Percentiles rank a stretch among this genome's conserved stretches.
These are phyloP conservation scores for Pollenia labialis DNA, from an alignment of 2,888 invertebrate species.

Conservation along the genomic window DNA sequence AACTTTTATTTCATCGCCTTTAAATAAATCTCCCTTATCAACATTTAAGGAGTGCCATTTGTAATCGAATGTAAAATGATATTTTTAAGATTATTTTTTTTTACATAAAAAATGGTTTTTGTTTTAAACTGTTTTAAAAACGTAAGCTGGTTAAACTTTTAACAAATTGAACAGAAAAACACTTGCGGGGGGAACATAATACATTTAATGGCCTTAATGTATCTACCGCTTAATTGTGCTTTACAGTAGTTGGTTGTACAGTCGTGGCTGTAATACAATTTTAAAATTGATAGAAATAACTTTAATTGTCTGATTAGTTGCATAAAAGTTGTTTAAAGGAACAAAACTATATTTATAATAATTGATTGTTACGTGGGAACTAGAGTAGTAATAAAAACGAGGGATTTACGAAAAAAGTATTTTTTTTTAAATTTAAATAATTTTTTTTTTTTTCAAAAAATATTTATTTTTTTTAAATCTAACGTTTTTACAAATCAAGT, in stretches of 20 bases:
- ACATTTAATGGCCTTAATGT: slow-evolving; percentile 11
- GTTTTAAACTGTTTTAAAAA: slow-evolving; percentile 7
- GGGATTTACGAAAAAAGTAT: neutral
- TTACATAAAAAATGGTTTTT: neutral
- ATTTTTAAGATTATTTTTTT: neutral
- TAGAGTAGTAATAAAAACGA: neutral
- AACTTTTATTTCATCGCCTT: too few species aligned
- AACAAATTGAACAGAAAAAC: neutral
- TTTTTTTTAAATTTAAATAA: too few species aligned
- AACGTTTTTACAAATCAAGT: too few species aligned
- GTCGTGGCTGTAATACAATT: slow-evolving; percentile 8
- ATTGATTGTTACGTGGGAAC: slow-evolving; percentile 4
- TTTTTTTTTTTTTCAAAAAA: too few species aligned
- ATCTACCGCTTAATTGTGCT: neutral
- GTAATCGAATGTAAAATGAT: slow-evolving; percentile 1
- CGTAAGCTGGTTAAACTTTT: neutral
- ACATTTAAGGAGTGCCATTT: slow-evolving; percentile 19
- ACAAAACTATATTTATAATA: neutral
- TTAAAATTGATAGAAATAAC: neutral
- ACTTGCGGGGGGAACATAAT: neutral
- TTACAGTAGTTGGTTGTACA: neutral
- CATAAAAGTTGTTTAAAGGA: neutral
- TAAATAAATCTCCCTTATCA: slow-evolving; percentile 3
- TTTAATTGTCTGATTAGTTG: slow-evolving; percentile 18
- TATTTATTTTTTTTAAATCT: too few species aligned